phyloP scores from a whole-genome alignment of 2,797 vertebrate genomes.

The Iguana delicatissima region DNA sequence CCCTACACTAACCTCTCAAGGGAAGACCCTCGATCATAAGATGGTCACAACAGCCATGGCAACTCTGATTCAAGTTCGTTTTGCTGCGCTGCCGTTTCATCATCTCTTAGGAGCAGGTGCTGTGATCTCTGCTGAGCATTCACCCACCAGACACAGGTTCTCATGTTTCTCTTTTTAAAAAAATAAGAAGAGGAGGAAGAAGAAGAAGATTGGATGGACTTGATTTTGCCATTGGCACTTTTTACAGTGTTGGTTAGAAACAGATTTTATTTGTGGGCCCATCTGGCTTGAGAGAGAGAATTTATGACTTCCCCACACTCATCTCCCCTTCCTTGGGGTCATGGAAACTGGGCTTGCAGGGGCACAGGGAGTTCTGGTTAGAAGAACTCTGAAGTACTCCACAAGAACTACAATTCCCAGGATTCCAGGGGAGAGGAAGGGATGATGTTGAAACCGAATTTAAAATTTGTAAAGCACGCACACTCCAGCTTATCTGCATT shows the following conservation, averaged over 20 bases:
- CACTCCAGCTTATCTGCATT: too few species aligned
- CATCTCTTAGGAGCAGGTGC: background rate
- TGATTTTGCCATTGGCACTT: background rate
- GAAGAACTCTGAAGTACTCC: accelerated
- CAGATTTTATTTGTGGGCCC: background rate
- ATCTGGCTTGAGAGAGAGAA: too few species aligned
- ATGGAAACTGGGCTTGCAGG: background rate
- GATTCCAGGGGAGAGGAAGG: too few species aligned
- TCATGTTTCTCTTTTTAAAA: background rate
- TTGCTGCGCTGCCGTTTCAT: background rate
- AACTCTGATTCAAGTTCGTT: background rate
- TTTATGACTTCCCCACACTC: background rate
- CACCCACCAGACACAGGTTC: background rate
- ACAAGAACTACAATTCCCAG: background rate
- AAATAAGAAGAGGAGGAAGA: background rate
- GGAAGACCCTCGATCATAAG: background rate
- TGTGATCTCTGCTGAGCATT: background rate
- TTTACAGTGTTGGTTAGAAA: background rate
- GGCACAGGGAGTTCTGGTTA: background rate
- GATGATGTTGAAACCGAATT: background rate
- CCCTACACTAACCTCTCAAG: background rate
- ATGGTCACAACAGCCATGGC: background rate
- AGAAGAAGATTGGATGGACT: background rate
- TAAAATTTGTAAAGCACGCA: background rate
- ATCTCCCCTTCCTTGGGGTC: too few species aligned